Base-by-base conservation (phyloP, 2,797 vertebrate species). In the Mus caroli region DNA sequence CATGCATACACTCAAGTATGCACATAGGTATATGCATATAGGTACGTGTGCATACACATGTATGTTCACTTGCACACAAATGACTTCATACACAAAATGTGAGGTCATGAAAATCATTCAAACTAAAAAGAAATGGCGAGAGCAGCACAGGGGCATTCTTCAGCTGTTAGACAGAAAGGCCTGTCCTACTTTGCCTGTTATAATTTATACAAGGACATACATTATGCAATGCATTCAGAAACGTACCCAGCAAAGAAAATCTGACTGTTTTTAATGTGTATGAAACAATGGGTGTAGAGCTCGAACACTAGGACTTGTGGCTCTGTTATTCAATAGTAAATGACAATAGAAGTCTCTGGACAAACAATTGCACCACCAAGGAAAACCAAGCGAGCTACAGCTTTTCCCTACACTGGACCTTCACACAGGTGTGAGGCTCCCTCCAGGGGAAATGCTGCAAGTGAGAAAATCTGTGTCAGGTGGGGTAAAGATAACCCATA, bases 381-480 rank as follows among this genome's bases (percentile, higher is more conserved):
- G 37, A 76, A 94, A 93, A 75, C 43, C 26, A 64, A 75, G 85
- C 3, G 9, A 77, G 67, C 8, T 40, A 10, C 3, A 26, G 4
- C 14, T 56, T 90, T 95, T 15, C 73, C 31, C 14, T 20, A 13
- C 1, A 3, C 37, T 83, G 22, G 50, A 43, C 7, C 34, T 46
- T 52, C 60, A 62, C 17, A 58, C 6, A 37, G 60, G n/a, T 34
- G 19, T 92, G 78, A 9, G 12, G n/a, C 7, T 95, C 11, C 56
- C 37, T 60, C 60, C 34, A 56, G 37, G 75, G 67, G 50, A 92
- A 91, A 93, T 26, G n/a, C 15, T 62, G 28, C 12, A 83, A 60
- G 31, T 31, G 94, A 69, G 80, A 94, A 93, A 96, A 91, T 93
- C 26, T 54, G 67, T 95, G 43, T 87, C 69, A 67, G 76, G 46